Evolutionary conservation across 2,113 vertebrate species (phyloP), one percentile per base, ranked within the genome.

Genomic region (Syngnathus typhle): DNA sequence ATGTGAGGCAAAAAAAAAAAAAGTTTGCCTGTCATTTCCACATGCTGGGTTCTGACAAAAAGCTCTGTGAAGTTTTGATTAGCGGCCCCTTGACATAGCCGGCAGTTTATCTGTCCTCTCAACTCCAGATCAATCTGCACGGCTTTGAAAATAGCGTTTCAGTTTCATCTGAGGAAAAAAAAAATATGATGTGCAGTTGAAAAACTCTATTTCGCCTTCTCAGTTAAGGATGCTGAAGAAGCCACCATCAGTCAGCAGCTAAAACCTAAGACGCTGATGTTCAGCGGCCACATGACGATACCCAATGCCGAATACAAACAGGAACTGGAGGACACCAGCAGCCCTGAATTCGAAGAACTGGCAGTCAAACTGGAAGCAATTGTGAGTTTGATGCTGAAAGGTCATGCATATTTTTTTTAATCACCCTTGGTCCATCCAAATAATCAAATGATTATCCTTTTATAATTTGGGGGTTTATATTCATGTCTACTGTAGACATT

Each of bases 221-320:
- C 27, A 75, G 90, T 90, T 70, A 91, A 84, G 69, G 47, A 77
- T 52, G 64, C 21, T 13, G 23, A 74, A 6, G 7, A 19, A 3
- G 11, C 15, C 62, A 62, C 9, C 1, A 0, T 71, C 1, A 75
- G 43, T n/a, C 27, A 1, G 21, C 46, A 64, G 7, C 6, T 0
- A 0, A 36, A 1, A 9, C 59, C 69, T 8, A 52, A 74, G 18
- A 10, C 32, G 1, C 49, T 32, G 19, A 82, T 92, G 56, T 93
- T 84, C 84, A 92, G 88, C 6, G 92, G 92, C 1, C 89, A 78
- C 2, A 79, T 92, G 70, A 77, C 32, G 55, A 68, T 92, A 70
- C 18, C 6, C 2, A 58, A 60, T 19, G 13, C 77, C 0, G 2
- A 46, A 0, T 93, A 88, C 65, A 39, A 76, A 59, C 32, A 81